phyloP scores from a whole-genome alignment of 2,888 invertebrate species.

The Acanthosepion lycidas region DNA sequence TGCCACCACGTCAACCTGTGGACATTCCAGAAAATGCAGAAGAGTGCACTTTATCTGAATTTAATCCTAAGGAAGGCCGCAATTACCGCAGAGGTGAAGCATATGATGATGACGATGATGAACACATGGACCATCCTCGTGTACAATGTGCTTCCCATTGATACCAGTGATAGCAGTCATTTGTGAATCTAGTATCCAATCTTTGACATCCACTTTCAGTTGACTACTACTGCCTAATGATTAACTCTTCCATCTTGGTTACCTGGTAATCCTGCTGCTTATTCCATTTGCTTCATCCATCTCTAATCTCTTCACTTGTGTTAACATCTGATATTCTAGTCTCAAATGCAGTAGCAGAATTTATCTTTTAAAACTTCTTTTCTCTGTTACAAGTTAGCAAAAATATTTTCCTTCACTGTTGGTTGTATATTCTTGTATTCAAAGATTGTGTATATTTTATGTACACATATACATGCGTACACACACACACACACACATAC shows the following conservation, averaged over 20 bases:
- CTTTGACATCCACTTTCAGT: constrained; percentile 34
- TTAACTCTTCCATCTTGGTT: neutral
- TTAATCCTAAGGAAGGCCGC: constrained; percentile 83
- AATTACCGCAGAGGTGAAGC: constrained; percentile 52
- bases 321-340: neutral
- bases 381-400: constrained; percentile 15
- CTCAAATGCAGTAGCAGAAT: constrained; percentile 12
- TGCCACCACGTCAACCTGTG: constrained; percentile 76
- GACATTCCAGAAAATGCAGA: constrained; percentile 86
- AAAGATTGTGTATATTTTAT: neutral
- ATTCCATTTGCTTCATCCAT: neutral
- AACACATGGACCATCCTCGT: constrained; percentile 64
- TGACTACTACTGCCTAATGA: constrained; percentile 33
- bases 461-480: neutral
- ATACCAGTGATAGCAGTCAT: constrained; percentile 46
- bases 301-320: neutral
- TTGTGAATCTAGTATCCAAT: neutral
- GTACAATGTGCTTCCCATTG: constrained; percentile 73
- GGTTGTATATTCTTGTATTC: no score
- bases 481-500: neutral
- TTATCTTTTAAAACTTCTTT: neutral
- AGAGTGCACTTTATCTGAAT: constrained; percentile 83
- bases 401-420: constrained; percentile 14
- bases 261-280: constrained; percentile 9
- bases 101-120: constrained; percentile 71